Conservation (phyloP, 2,797 vertebrate genomes). For the Linurgus olivaceus region DNA sequence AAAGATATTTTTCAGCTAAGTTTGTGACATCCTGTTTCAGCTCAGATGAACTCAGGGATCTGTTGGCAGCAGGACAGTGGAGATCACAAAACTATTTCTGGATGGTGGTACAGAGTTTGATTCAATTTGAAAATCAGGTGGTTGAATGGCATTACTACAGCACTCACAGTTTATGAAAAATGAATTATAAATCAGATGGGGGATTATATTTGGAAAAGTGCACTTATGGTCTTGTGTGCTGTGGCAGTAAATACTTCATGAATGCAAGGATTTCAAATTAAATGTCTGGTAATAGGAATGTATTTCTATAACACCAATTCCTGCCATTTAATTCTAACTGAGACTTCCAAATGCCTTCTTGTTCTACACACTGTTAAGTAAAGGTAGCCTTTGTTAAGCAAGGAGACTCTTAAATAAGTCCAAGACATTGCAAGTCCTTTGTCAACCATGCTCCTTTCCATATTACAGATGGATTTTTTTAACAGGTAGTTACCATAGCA, state of each 20-base stretch:
- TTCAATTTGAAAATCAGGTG: neutral
- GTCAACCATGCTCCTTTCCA: neutral
- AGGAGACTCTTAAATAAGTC: neutral
- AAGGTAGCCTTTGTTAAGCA: constrained; percentile 6
- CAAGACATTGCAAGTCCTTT: neutral
- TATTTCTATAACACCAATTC: neutral
- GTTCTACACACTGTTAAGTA: neutral
- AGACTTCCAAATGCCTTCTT: neutral
- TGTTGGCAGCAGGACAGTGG: neutral
- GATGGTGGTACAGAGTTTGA: neutral
- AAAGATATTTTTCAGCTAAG: neutral
- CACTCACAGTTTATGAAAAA: neutral
- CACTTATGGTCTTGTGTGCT: neutral
- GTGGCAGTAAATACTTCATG: constrained; percentile 26
- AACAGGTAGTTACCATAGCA: neutral
- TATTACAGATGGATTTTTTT: neutral
- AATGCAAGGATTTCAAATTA: constrained; percentile 17
- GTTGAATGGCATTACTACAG: neutral
- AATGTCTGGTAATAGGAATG: neutral
- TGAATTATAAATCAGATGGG: constrained; percentile 32
- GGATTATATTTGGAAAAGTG: constrained; percentile 14
- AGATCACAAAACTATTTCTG: neutral
- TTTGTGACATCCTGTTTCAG: neutral
- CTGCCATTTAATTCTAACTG: neutral
- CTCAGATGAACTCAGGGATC: neutral